These are phyloP conservation scores for Cavia aperea DNA, from an alignment of 2,113 vertebrate species.

Conservation along the genomic window DNA sequence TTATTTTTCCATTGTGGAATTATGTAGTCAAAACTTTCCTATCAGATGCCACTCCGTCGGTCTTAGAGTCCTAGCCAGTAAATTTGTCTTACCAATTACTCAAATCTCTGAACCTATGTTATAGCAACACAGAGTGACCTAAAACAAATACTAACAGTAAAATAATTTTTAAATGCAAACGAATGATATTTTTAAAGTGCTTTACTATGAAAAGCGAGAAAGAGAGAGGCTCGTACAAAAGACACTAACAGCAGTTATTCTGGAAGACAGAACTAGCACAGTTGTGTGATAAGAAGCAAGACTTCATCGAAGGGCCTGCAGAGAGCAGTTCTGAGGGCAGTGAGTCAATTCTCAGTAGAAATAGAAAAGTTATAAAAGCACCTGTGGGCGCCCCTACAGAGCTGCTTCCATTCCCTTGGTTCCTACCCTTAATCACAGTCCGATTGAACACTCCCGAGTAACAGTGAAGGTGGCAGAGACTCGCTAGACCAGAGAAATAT, in stretches of 20 bases:
- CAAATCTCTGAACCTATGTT: background rate
- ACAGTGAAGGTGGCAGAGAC: background rate
- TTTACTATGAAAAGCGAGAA: background rate
- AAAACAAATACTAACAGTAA: background rate
- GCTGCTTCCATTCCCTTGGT: background rate
- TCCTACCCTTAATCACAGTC: slow-evolving; percentile 9
- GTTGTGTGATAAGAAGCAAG: background rate
- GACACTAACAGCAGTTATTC: background rate
- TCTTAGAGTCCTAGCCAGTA: background rate
- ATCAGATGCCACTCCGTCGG: background rate
- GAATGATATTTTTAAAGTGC: background rate
- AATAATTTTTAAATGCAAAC: background rate
- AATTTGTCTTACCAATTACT: background rate
- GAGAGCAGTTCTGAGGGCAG: background rate
- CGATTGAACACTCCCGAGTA: background rate
- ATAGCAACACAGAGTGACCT: background rate
- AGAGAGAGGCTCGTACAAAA: background rate
- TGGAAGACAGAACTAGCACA: background rate
- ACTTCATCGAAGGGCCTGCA: background rate
- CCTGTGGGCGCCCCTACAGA: background rate
- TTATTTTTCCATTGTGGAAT: background rate
- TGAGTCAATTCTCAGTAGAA: background rate
- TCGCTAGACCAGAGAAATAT: slow-evolving; percentile 37
- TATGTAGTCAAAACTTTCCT: background rate
- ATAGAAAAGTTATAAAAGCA: background rate